A percentile compares a stretch with the other conserved stretches of the same genome.
phyloP scores from a whole-genome alignment of 2,888 invertebrate genomes.

The Sesia apiformis region DNA sequence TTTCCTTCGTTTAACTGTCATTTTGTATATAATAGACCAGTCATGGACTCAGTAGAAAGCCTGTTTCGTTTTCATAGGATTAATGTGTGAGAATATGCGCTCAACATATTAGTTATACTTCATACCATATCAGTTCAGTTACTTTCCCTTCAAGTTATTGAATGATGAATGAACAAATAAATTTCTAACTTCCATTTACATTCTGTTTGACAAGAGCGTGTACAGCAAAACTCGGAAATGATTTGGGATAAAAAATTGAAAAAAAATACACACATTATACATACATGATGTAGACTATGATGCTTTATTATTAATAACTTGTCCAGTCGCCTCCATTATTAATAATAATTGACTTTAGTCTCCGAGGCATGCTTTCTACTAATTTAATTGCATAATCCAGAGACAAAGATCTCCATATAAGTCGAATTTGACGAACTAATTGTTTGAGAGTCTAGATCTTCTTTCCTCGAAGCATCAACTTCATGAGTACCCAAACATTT shows the following conservation, averaged over 20 bases:
- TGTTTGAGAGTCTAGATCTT: not conserved
- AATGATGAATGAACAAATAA: too few relatives aligned
- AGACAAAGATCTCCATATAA: conserved; percentile 1
- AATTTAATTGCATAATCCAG: not conserved
- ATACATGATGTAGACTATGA: not conserved
- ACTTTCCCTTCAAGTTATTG: not conserved
- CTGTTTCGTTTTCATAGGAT: conserved; percentile 3
- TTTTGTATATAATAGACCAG: conserved; percentile 5
- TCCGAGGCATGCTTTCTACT: not conserved
- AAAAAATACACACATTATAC: too few relatives aligned
- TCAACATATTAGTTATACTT: not conserved
- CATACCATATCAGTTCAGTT: too few relatives aligned
- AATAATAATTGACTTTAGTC: not conserved
- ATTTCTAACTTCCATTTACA: too few relatives aligned
- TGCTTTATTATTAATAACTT: not conserved
- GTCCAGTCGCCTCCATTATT: not conserved
- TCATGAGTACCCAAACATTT: conserved; percentile 12
- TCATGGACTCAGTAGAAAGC: conserved; percentile 6
- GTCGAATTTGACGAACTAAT: not conserved
- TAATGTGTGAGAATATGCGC: not conserved
- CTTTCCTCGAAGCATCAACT: conserved; percentile 9
- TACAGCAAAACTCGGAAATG: too few relatives aligned
- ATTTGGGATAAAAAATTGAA: too few relatives aligned
- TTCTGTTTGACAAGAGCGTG: too few relatives aligned
- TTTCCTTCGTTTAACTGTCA: conserved; percentile 4